phyloP scores from a whole-genome alignment of 2,113 vertebrate species.

The Lophura nycthemera region DNA sequence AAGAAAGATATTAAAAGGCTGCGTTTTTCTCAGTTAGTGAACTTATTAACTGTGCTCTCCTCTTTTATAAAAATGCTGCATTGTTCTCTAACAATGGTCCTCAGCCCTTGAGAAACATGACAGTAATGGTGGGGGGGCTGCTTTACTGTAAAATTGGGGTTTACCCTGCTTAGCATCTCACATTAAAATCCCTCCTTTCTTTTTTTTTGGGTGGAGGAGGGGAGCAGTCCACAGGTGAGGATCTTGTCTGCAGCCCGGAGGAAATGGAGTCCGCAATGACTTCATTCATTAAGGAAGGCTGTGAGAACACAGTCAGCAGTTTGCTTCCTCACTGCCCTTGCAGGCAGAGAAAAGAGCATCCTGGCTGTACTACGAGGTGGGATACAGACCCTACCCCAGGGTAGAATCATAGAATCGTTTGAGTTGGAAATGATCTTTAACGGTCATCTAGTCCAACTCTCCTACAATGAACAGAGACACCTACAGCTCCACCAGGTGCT shows the following conservation, averaged over 20 bases:
- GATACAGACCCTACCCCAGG: not conserved
- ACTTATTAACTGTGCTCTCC: conserved; percentile 63
- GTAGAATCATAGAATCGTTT: no score
- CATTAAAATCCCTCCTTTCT: not conserved
- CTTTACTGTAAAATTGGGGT: not conserved
- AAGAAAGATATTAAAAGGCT: conserved; percentile 69
- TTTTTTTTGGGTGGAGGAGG: not conserved
- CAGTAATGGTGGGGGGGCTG: not conserved
- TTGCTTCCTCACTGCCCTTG: not conserved
- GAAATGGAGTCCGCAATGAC: accelerated
- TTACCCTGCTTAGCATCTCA: not conserved
- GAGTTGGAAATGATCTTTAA: no score
- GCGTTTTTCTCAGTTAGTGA: conserved; percentile 65
- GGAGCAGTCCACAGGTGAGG: not conserved
- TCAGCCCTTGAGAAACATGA: not conserved
- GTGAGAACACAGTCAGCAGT: not conserved
- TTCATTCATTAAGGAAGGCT: not conserved
- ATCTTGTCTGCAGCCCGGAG: not conserved
- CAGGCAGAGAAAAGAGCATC: not conserved
- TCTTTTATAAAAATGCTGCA: conserved; percentile 51
- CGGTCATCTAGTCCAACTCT: no score
- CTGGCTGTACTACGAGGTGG: not conserved
- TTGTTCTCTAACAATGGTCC: conserved; percentile 59
- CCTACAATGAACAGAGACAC: no score
- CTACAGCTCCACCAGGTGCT: no score